Base-by-base conservation (phyloP, 2,888 invertebrate genomes). In the Eledona agricola region DNA sequence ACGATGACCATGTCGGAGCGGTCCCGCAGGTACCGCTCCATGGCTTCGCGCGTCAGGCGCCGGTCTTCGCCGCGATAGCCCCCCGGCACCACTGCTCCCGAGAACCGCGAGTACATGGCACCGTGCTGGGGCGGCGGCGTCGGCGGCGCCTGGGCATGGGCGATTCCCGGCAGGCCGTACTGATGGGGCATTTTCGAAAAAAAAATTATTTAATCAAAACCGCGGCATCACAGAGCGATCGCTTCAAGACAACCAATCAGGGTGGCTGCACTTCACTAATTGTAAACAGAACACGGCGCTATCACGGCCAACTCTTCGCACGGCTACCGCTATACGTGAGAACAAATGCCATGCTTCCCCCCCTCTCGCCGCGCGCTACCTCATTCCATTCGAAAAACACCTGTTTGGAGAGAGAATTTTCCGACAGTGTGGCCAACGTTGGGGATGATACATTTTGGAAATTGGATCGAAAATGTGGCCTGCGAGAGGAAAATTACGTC, bases 1-100 rank as follows among this genome's bases (percentile, higher is more conserved):
- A 97, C 95, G 51, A 99, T 90, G 11, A 94, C 89, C 92, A 96
- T 95, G 76, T 96, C 96, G 66, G 92, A 91, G 65, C 95, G 84
- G 73, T 96, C 96, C 47, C 93, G 84, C 66, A 99, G 83, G 76
- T 99, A 99, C 49, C 93, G 87, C 75, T 94, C 93, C 99, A 99
- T 99, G 22, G 94, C 92, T 66, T 96, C 95, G 52, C 93, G 82
- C 15, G 91, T 92, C 61, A 93, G 81, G 52, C 89, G 81, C 70
- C 92, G 89, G 73, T 93, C 93, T 73, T 91, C 91, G 34, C 86
- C 84, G 51, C 88, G 82, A 72, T 86, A 86, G 60, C 79, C 78
- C n/a, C 79, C 79, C 9, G 73, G 86, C 78, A 75, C 85, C 78
- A 72, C 85, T 64, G 85, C 86, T 64, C 87, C 84, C 60, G 86